Conservation (phyloP, 2,113 vertebrate species). For the Esox niger region DNA sequence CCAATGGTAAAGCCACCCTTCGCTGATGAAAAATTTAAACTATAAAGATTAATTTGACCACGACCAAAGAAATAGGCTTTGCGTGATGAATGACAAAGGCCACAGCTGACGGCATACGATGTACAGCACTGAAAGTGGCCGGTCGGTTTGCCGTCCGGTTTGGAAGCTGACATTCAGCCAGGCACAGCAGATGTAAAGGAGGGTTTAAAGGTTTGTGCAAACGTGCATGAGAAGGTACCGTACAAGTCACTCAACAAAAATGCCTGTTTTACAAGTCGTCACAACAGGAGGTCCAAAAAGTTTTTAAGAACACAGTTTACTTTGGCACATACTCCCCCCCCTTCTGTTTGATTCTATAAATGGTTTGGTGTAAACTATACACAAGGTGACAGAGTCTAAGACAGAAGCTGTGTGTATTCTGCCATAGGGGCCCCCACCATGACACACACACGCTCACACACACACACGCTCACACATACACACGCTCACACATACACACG, state of each 20-base stretch:
- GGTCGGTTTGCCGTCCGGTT: neutral
- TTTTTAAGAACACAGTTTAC: no score
- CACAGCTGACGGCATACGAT: neutral
- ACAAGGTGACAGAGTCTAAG: no score
- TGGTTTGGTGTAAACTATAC: no score
- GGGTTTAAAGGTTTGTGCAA: constrained; percentile 2
- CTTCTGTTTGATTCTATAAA: no score
- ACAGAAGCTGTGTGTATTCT: neutral
- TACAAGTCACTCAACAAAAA: neutral
- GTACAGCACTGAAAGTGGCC: neutral
- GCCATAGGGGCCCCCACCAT: neutral
- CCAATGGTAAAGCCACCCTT: neutral
- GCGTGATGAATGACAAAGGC: no score
- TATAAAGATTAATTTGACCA: neutral
- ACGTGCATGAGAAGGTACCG: neutral
- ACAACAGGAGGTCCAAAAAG: no score
- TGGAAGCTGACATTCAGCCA: no score
- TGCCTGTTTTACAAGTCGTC: neutral
- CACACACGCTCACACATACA: constrained; percentile 10
- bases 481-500: constrained; percentile 5
- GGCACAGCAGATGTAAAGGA: neutral
- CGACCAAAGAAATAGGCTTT: no score
- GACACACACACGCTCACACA: neutral
- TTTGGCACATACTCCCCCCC: neutral
- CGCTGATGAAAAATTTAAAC: neutral